These are phyloP conservation scores for Chondrilla cf. caribensis DNA, from an alignment of 37 sponge, comb jelly and placozoan species.

Conservation along the genomic window DNA sequence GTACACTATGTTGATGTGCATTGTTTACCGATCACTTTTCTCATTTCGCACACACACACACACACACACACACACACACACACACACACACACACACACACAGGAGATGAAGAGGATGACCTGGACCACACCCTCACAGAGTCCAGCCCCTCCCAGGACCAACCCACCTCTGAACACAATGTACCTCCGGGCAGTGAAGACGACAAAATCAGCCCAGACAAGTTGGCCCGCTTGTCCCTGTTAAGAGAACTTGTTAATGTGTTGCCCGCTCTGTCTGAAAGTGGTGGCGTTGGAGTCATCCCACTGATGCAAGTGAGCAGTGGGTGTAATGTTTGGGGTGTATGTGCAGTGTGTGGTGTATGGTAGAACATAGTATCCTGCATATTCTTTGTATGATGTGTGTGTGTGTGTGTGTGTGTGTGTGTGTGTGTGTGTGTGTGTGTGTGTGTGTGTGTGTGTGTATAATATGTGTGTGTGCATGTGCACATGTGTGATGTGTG, in stretches of 20 bases:
- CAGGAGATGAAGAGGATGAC: slow-evolving; percentile 10
- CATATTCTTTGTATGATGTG: too few species aligned
- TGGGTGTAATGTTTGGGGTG: too few species aligned
- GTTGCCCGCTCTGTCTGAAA: slow-evolving; percentile 32
- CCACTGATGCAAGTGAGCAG: slow-evolving; percentile 70
- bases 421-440: too few species aligned
- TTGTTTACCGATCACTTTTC: too few species aligned
- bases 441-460: too few species aligned
- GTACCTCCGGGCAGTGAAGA: neutral
- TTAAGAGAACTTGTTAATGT: slow-evolving; percentile 41
- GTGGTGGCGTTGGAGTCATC: slow-evolving; percentile 64
- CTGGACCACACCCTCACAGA: slow-evolving; percentile 8
- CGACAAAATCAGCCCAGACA: neutral
- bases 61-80: too few species aligned
- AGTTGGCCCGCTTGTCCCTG: slow-evolving; percentile 16
- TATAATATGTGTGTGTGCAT: too few species aligned
- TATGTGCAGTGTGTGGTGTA: neutral
- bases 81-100: too few species aligned
- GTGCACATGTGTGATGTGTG: neutral
- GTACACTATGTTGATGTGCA: too few species aligned
- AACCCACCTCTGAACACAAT: neutral
- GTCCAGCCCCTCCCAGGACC: neutral
- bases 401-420: too few species aligned
- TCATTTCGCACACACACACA: too few species aligned
- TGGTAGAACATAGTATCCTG: too few species aligned